phyloP scores from a whole-genome alignment of 2,797 vertebrate species.

The Coranthus polyacanthus region DNA sequence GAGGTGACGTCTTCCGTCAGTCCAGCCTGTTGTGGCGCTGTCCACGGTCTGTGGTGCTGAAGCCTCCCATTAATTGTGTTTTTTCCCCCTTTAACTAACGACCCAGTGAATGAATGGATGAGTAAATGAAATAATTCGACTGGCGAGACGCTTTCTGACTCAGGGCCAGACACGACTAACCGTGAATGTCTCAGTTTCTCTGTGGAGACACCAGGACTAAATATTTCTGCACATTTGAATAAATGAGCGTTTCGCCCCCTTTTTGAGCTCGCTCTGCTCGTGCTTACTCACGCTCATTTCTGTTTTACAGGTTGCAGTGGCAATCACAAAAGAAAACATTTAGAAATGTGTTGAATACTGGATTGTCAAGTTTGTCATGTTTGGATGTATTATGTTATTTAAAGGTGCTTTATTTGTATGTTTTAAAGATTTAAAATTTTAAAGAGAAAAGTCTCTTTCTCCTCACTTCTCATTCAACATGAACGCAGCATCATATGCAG shows the following conservation, averaged over 20 bases:
- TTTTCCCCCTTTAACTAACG: neutral
- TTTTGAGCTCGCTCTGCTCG: neutral
- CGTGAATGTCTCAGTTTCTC: neutral
- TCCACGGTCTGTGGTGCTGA: constrained; percentile 52
- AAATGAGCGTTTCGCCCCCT: neutral
- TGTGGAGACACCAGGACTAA: neutral
- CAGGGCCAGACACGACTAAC: neutral
- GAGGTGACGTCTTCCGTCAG: neutral
- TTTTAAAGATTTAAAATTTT: too few relatives aligned
- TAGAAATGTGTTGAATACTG: too few relatives aligned
- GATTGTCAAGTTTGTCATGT: too few relatives aligned
- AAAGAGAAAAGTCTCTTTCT: neutral
- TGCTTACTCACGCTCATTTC: neutral
- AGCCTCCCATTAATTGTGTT: neutral
- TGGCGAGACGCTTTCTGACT: neutral
- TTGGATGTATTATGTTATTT: too few relatives aligned
- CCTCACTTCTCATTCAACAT: neutral
- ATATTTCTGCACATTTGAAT: neutral
- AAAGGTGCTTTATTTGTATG: neutral
- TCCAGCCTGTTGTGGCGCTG: constrained; percentile 19
- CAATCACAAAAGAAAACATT: too few relatives aligned
- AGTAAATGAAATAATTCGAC: neutral
- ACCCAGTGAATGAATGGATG: neutral
- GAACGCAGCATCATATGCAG: constrained; percentile 3
- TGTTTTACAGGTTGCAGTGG: neutral